Percentiles rank a stretch among this genome's conserved stretches.
phyloP scores from a whole-genome alignment of 2,888 invertebrate species.

The Zaprionus lineosus region DNA sequence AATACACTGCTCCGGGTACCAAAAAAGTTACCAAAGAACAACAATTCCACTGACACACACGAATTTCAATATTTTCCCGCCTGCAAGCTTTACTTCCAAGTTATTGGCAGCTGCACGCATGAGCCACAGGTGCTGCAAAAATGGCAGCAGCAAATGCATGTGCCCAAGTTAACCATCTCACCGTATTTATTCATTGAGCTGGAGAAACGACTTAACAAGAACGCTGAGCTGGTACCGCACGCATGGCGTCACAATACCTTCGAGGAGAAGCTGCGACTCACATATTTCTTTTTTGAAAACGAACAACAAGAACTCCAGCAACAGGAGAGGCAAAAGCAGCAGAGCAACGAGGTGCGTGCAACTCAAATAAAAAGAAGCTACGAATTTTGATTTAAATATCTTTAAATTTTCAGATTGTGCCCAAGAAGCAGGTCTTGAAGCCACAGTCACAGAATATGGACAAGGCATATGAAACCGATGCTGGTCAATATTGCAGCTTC shows the following conservation, averaged over 20 bases:
- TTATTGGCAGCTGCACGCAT: slow-evolving; percentile 11
- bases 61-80: slow-evolving; percentile 37
- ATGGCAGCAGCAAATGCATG: slow-evolving; percentile 55
- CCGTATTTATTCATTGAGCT: slow-evolving; percentile 70
- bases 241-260: slow-evolving; percentile 61
- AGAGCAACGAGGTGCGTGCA: not conserved
- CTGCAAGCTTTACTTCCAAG: slow-evolving; percentile 58
- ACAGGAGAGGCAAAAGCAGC: slow-evolving; percentile 21
- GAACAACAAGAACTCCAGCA: too few species aligned
- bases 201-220: slow-evolving; percentile 61
- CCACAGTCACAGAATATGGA: not conserved
- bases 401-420: not conserved
- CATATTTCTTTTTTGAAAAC: slow-evolving; percentile 78
- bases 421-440: not conserved
- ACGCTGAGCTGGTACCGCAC: slow-evolving; percentile 68
- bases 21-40: not conserved
- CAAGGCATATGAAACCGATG: slow-evolving; percentile 55
- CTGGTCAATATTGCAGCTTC: slow-evolving; percentile 38
- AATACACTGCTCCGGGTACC: slow-evolving; percentile 61
- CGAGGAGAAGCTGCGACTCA: slow-evolving; percentile 69
- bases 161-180: slow-evolving; percentile 76
- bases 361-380: not conserved
- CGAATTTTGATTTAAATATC: not conserved
- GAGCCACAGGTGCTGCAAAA: slow-evolving; percentile 28
- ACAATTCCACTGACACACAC: slow-evolving; percentile 13